Conservation (phyloP, 2,797 vertebrate genomes). For the Ptychobarbus kaznakovi region DNA sequence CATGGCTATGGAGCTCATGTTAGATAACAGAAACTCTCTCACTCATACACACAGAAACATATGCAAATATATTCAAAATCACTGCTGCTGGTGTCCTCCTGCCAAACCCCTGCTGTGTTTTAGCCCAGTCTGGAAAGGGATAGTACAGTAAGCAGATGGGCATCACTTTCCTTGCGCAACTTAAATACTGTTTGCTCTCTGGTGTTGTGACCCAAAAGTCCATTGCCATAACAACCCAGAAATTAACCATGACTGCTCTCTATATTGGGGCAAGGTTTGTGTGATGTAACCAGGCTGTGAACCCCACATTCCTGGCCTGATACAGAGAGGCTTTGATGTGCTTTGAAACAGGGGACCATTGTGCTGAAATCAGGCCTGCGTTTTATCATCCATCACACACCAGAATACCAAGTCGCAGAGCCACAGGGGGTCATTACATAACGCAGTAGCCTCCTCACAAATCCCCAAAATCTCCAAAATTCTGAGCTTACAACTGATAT, state of each 20-base stretch:
- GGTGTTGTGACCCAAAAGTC: constrained; percentile 32
- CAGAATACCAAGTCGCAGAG: constrained; percentile 58
- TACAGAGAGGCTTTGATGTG: constrained; percentile 73
- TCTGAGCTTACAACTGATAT: neutral
- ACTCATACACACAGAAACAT: neutral
- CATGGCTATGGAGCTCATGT: neutral
- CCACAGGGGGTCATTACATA: constrained; percentile 66
- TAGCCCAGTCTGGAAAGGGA: constrained; percentile 1
- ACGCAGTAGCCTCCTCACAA: constrained; percentile 43
- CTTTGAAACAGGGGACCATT: constrained; percentile 76
- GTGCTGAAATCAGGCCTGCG: constrained; percentile 66
- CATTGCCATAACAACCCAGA: constrained; percentile 62
- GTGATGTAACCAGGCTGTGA: constrained; percentile 43
- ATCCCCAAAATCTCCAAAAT: neutral
- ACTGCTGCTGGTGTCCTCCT: constrained; percentile 42
- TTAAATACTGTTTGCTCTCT: neutral
- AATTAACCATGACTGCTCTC: constrained; percentile 71
- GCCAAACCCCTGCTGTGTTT: constrained; percentile 8
- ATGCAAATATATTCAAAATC: constrained; percentile 10
- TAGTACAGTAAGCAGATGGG: constrained; percentile 13
- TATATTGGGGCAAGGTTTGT: constrained; percentile 53
- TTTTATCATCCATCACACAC: constrained; percentile 63
- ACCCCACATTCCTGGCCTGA: constrained; percentile 70
- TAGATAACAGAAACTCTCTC: constrained; percentile 30
- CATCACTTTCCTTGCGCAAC: neutral